Conservation (phyloP, 2,113 vertebrate species). For the Corythornis cristatus region DNA sequence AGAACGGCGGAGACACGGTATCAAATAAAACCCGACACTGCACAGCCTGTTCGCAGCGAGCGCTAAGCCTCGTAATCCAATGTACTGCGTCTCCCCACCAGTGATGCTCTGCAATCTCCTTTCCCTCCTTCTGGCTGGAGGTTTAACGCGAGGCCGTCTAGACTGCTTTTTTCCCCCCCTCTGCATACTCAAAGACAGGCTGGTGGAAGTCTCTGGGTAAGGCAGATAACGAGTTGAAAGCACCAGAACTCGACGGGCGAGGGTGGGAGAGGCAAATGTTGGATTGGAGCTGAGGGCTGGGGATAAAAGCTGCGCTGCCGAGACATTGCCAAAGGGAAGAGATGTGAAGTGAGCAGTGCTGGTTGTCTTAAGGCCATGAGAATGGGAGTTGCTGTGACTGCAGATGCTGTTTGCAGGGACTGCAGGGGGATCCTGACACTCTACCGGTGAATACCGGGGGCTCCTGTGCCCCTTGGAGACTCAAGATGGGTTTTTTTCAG, state of each 20-base stretch:
- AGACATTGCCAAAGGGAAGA: neutral
- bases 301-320: neutral
- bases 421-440: rapidly evolving
- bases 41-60: rapidly evolving
- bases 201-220: neutral
- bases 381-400: neutral
- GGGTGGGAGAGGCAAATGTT: neutral
- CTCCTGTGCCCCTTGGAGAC: rapidly evolving
- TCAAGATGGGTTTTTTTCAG: neutral
- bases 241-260: rapidly evolving
- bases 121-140: neutral
- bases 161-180: neutral
- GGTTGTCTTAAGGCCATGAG: neutral
- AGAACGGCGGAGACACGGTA: rapidly evolving
- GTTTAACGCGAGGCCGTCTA: neutral
- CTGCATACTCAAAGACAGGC: neutral
- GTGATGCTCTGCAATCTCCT: neutral
- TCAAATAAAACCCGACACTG: rapidly evolving
- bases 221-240: neutral
- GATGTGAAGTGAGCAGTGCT: neutral
- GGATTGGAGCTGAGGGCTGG: neutral
- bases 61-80: neutral
- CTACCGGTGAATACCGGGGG: rapidly evolving
- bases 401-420: neutral
- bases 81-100: neutral